A percentile compares a stretch with the other conserved stretches of the same genome.
Conservation (phyloP, 2,113 vertebrate species). For the Origma solitaria region DNA sequence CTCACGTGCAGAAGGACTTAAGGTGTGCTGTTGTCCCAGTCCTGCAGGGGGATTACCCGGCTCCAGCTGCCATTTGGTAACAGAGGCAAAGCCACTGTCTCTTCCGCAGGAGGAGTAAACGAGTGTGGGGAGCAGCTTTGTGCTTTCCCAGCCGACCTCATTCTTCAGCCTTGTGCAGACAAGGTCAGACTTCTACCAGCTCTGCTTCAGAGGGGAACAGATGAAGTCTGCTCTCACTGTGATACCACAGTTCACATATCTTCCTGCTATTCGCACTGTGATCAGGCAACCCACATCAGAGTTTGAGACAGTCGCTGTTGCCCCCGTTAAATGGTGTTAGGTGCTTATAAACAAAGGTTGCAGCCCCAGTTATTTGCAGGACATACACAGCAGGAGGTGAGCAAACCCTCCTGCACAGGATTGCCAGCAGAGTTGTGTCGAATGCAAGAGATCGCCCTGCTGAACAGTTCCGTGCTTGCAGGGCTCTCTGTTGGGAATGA, state of each 20-base stretch:
- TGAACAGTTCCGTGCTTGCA: neutral
- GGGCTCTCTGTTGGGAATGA: neutral
- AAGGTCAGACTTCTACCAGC: neutral
- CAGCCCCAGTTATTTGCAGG: neutral
- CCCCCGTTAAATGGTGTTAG: fast-evolving
- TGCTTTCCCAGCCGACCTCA: neutral
- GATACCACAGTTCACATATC: neutral
- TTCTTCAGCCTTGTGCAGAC: neutral
- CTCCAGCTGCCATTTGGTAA: neutral
- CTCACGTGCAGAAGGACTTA: neutral
- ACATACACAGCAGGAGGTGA: neutral
- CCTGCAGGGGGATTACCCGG: neutral
- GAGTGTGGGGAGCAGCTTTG: neutral
- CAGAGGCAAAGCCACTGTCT: neutral
- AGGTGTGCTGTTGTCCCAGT: neutral
- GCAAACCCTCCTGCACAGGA: neutral
- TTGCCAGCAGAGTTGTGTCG: neutral
- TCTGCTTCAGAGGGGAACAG: neutral
- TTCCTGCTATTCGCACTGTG: neutral
- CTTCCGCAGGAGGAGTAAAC: neutral
- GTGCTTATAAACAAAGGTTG: neutral
- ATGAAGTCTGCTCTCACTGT: neutral
- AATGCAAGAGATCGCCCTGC: neutral
- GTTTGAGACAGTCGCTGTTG: neutral
- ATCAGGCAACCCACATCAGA: neutral